A percentile compares a stretch with the other conserved stretches of the same genome.
These are phyloP conservation scores for Oreochromis spilurus DNA, from an alignment of 2,113 vertebrate genomes.

Conservation along the genomic window DNA sequence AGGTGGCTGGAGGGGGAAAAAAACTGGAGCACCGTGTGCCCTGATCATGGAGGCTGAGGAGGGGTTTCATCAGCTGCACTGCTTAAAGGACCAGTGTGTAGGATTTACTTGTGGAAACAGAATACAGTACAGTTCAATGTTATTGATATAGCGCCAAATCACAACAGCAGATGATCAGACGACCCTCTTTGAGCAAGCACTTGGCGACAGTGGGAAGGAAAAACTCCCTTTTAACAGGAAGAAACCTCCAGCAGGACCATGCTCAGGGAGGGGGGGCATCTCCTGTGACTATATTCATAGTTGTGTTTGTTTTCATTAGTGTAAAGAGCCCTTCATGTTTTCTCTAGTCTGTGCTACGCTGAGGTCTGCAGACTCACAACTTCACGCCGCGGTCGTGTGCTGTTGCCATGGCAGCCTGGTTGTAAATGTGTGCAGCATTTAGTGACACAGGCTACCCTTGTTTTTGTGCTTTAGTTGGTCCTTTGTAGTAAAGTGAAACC, in stretches of 20 bases:
- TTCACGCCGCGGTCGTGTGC: accelerated
- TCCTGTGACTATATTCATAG: not conserved
- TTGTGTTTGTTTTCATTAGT: not conserved
- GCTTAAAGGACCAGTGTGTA: not conserved
- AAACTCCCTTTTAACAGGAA: not conserved
- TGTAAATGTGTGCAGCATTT: not conserved
- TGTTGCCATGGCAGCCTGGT: not conserved
- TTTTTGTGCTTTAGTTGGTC: not conserved
- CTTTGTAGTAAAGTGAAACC: not conserved
- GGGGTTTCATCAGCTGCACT: not conserved
- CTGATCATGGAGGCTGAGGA: conserved; percentile 40
- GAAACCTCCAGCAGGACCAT: not conserved
- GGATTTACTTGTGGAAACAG: not conserved
- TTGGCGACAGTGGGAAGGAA: not conserved
- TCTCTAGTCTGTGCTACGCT: not conserved
- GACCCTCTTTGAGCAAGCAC: not conserved
- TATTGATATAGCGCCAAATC: not conserved
- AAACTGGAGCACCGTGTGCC: not conserved
- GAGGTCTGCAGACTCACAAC: not conserved
- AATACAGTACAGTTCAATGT: not conserved
- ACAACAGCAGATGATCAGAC: not conserved
- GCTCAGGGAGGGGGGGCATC: not conserved
- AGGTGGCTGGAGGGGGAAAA: not conserved
- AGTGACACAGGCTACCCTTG: not conserved
- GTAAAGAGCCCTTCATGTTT: not conserved